Base-by-base conservation (phyloP, 2,113 vertebrate genomes). In the Melanotaenia duboulayi region DNA sequence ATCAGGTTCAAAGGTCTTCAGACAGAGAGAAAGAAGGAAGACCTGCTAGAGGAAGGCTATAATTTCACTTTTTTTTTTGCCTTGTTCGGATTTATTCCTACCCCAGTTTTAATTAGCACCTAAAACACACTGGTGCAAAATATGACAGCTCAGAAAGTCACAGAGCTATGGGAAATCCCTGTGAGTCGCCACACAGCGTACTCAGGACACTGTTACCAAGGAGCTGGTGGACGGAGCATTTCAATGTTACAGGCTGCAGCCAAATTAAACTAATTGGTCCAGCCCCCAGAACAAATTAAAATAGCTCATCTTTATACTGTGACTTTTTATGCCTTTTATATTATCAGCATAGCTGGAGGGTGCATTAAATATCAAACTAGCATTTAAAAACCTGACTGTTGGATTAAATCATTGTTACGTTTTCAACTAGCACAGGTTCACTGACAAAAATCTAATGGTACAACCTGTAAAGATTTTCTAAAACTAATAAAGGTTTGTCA, bases 241-340 rank as follows among this genome's bases (percentile, higher is more conserved):
- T 70, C 42, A 67, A 49, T 60, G 77, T 69, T 70, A 65, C 62
- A 75, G 44, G 57, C 60, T 35, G 54, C 46, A 28, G 61, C 62
- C 58, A 82, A 85, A 86, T 86, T 77, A 68, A 80, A 76, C 79
- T 85, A 91, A 90, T 90, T 87, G 88, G 65, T 71, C 69, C 56
- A 54, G 62, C 73, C 83, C 60, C 52, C 78, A 69, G 74, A 83
- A 83, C 74, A 67, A 78, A 80, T 77, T 73, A 56, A 83, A 87
- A 74, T 42, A 78, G 85, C 81, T 85, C 69, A 64, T 84, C 71
- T 71, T 64, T 48, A 82, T 74, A 86, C 80, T 25, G 58, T 69
- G 67, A 76, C 58, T 71, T 83, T 86, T 86, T 80, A 84, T 66
- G 59, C 50, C 24, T 58, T 65, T 75, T 79, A 70, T 76, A 81